Evolutionary conservation across 1,140 invertebrate genomes (phyloP), one percentile per base, ranked within the genome.

Genomic region (Drosophila repleta): DNA sequence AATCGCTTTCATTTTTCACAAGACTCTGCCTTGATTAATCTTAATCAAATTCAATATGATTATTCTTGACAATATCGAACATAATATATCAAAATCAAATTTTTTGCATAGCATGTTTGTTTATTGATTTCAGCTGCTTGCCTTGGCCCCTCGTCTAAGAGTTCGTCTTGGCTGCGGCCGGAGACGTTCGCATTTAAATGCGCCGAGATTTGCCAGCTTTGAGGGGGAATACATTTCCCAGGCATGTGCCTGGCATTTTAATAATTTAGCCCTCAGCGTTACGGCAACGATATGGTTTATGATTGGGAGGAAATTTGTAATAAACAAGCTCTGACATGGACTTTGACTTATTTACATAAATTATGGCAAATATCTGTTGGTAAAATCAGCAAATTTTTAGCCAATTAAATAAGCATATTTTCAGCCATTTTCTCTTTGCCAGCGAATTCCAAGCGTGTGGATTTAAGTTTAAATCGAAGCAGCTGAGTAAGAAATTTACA

Each of bases 11-110:
- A 35, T 35, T 35, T 35, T 46, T 46, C 39, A 15, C 39, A 24
- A 52, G 20, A n/a, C 21, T 53, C 10, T 6, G 41, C 48, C 46
- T 48, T 55, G 18, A 4, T 56, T 13, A 32, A 29, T 29, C 32
- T 56, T 13, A 32, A 29, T 29, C 32, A 63, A 45, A 75, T 84
- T 79, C 79, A 79, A 79, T 75, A 79, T 67, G 48, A 57, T 48
- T 24, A 39, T 61, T 48, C 11, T 24, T 24, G 41, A 43, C 63
- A 73, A 76, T 74, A 45, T 65, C 46, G 37, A 17, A 65, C 52
- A 56, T 57, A 57, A 65, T 71, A 56, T 71, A 57, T 49, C 62
- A 64, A 52, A 57, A 45, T 43, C 11, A 65, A 20, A 57, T 58
- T 66, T 52, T 71, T 37, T 51, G 11, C 51, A 49, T 64, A 63